Base-by-base conservation (phyloP, 2,888 invertebrate species). In the Cephus sareptanus region DNA sequence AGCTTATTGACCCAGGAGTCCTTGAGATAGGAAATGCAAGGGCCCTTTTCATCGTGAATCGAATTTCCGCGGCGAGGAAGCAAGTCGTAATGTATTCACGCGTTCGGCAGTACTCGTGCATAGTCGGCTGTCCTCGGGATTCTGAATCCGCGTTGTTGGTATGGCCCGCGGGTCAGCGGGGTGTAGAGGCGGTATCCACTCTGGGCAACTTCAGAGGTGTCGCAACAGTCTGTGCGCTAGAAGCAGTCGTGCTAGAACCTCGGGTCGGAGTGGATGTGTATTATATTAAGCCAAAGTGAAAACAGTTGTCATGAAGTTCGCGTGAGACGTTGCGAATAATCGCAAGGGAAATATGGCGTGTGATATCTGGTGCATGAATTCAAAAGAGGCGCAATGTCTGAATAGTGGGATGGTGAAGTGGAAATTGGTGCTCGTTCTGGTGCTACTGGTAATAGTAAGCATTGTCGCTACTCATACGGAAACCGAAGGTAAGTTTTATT, bases 401-500 rank as follows among this genome's bases (percentile, higher is more conserved):
- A 81, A 82, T 82, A 82, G 78, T 82, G 82, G 79, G 76, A 70
- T 83, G 83, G 81, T 84, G 83, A 85, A 82, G 84, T 87, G 86
- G 81, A 88, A 86, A 85, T 85, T 84, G 83, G 83, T 88, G 84
- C 83, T 84, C 80, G 79, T 85, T 82, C 80, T 87, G 84, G 84
- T 88, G 83, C 83, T 88, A 69, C 74, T 74, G 13, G 34, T 74
- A n/a, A 35, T 35, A n/a, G 81, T 86, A 79, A 83, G 84, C 76
- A 77, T 87, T 80, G 77, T 87, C 79, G 80, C 83, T 80, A 84
- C 79, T 35, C 81, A 86, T 79, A 81, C 85, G 79, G 85, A 85
- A 77, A 87, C 79, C 80, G 86, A 88, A 85, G 89, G 90, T 90
- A 83, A 89, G 89, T 40, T 40, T 40, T 15, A 15, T 40, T 40